Percentiles rank a stretch among this genome's conserved stretches.
Conservation (phyloP, 2,888 invertebrate species). For the Cheilosia vernalis region DNA sequence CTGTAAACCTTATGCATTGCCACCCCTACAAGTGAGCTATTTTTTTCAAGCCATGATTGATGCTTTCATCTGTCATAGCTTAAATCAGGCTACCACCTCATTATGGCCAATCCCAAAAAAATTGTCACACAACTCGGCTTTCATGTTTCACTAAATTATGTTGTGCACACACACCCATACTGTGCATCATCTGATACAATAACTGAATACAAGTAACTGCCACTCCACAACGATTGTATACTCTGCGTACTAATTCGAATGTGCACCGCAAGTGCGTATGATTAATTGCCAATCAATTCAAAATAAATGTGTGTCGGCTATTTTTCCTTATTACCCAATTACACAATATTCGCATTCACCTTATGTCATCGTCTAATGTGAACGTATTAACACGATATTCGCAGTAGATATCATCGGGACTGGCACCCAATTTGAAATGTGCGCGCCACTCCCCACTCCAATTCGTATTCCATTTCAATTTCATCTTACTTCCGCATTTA, state of each 20-base stretch:
- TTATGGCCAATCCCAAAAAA: too few relatives aligned
- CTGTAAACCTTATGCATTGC: too few relatives aligned
- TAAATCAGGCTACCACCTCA: too few relatives aligned
- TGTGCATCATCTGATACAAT: too few relatives aligned
- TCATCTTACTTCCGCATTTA: conserved; percentile 63
- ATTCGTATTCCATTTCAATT: conserved; percentile 60
- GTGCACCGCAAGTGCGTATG: not conserved
- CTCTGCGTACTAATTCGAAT: not conserved
- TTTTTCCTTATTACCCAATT: conserved; percentile 62
- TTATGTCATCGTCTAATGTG: conserved; percentile 53
- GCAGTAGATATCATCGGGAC: not conserved
- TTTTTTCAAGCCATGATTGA: too few relatives aligned
- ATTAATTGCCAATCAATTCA: conserved; percentile 39
- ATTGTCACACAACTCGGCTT: too few relatives aligned
- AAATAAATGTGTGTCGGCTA: conserved; percentile 23
- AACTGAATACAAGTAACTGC: too few relatives aligned
- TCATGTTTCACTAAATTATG: too few relatives aligned
- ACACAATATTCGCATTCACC: conserved; percentile 57
- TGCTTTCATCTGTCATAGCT: too few relatives aligned
- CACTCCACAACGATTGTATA: too few relatives aligned
- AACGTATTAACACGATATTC: conserved; percentile 11
- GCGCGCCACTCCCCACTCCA: conserved; percentile 1
- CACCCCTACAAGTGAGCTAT: too few relatives aligned
- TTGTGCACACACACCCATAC: too few relatives aligned
- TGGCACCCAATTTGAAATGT: not conserved